phyloP scores from a whole-genome alignment of 2,113 vertebrate species.

The Progne subis region DNA sequence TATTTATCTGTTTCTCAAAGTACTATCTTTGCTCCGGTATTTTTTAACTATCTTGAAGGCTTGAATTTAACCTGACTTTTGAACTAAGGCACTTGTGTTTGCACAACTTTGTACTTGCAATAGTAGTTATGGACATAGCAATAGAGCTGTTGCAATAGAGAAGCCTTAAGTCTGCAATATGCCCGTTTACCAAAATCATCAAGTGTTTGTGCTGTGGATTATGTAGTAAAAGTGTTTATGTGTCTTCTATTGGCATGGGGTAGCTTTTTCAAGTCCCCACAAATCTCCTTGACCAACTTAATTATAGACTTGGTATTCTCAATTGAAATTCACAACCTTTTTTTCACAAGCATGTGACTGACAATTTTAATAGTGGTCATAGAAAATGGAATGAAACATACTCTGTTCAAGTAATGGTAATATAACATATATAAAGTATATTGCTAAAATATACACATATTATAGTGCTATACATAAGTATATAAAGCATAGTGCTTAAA shows the following conservation, averaged over 20 bases:
- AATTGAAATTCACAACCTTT: not conserved
- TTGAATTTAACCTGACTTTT: not conserved
- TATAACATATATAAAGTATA: not conserved
- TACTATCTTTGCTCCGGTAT: not conserved
- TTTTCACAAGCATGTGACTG: not conserved
- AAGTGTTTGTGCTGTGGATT: not conserved
- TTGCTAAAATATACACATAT: not conserved
- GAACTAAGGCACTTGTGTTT: not conserved
- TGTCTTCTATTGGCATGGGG: not conserved
- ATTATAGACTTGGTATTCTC: not conserved
- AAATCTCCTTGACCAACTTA: not conserved
- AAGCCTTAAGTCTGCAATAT: not conserved
- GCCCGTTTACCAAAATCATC: not conserved
- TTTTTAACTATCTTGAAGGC: not conserved
- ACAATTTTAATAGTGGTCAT: not conserved
- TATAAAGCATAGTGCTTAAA: not conserved
- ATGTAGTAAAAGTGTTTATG: not conserved
- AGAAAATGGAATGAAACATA: not conserved
- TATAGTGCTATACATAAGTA: not conserved
- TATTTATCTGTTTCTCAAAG: not conserved
- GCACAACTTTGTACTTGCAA: not conserved
- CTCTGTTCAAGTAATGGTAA: not conserved
- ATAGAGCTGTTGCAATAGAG: not conserved
- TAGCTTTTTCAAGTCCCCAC: not conserved
- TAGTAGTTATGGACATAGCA: accelerated